phyloP scores from a whole-genome alignment of 2,113 vertebrate species.

The Columba janthina region DNA sequence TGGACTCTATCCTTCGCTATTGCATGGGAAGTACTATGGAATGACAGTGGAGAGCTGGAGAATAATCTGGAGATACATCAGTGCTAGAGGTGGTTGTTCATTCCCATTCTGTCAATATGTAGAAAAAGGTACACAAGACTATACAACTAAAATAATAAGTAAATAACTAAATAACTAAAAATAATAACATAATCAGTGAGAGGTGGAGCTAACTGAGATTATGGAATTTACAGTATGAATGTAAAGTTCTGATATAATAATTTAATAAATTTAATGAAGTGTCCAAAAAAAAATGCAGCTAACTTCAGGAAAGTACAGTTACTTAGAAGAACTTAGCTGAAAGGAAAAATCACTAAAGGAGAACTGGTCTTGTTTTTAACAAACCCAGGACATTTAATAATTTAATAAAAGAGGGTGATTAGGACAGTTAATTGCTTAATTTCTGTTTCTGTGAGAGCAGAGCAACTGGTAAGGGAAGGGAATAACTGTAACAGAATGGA shows the following conservation, averaged over 20 bases:
- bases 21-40: background rate
- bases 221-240: background rate
- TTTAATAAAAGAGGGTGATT: background rate
- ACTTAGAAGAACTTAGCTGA: too few relatives aligned
- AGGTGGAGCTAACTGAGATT: background rate
- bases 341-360: too few relatives aligned
- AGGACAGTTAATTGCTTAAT: background rate
- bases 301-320: too few relatives aligned
- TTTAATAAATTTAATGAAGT: too few relatives aligned
- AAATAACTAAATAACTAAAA: too few relatives aligned
- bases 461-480: background rate
- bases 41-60: background rate
- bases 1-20: background rate
- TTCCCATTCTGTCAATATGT: background rate
- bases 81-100: background rate
- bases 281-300: too few relatives aligned
- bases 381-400: background rate
- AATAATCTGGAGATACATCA: background rate
- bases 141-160: too few relatives aligned
- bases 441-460: background rate
- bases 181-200: background rate
- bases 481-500: background rate
- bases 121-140: background rate
- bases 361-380: too few relatives aligned
- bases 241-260: background rate